Percentiles rank a stretch among this genome's conserved stretches.
Evolutionary conservation across 2,113 vertebrate genomes (phyloP).

Genomic region (Phainopepla nitens): DNA sequence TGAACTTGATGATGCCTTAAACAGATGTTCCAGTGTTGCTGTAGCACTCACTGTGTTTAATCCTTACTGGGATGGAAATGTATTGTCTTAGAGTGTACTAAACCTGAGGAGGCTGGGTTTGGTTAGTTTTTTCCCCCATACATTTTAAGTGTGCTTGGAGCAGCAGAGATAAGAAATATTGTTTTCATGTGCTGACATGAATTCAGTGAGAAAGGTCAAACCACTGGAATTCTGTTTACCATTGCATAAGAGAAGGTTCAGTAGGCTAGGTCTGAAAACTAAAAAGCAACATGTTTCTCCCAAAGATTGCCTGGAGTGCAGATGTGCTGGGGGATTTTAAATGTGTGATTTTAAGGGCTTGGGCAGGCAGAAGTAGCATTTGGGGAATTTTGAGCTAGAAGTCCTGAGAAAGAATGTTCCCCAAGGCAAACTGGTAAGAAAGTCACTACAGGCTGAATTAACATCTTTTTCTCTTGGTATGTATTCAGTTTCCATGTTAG

Average conservation of each 20-base stretch:
- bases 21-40: background rate
- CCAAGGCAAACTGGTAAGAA: background rate
- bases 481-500: background rate
- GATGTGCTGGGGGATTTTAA: background rate
- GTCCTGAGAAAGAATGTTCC: background rate
- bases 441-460: background rate
- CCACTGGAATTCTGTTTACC: conserved; percentile 37
- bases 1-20: background rate
- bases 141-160: background rate
- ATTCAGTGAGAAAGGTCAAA: conserved; percentile 51
- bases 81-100: background rate
- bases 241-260: background rate
- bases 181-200: conserved; percentile 11
- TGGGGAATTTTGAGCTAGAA: background rate
- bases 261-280: background rate
- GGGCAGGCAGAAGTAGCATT: background rate
- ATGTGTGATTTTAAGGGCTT: background rate
- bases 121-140: background rate
- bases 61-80: background rate
- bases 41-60: background rate
- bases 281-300: background rate
- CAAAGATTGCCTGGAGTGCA: background rate
- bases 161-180: conserved; percentile 15
- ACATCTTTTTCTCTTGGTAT: background rate
- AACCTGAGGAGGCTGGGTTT: background rate